phyloP scores from a whole-genome alignment of 2,113 vertebrate genomes.

The Phyllopteryx taeniolatus region DNA sequence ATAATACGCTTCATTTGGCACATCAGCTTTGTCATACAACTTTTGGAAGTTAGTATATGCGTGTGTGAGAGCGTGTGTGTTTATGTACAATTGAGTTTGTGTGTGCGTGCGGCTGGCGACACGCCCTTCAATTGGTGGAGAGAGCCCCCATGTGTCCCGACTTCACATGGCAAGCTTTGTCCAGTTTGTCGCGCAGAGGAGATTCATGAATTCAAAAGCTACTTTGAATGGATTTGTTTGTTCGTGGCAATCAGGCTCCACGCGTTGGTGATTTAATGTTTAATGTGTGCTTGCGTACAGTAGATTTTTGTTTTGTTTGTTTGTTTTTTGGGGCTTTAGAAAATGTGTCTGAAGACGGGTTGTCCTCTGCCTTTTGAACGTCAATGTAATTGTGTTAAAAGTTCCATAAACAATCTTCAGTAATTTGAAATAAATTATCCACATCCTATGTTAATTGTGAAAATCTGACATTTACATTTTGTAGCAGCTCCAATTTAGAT shows the following conservation, averaged over 20 bases:
- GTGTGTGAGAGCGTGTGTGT: background rate
- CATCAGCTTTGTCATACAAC: background rate
- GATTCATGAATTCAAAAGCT: background rate
- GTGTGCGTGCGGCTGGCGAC: constrained; percentile 11
- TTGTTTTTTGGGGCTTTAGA: background rate
- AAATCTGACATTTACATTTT: background rate
- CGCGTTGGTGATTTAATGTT: background rate
- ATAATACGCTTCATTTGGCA: constrained; percentile 1
- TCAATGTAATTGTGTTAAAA: background rate
- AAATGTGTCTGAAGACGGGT: background rate
- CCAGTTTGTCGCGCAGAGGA: too few species aligned
- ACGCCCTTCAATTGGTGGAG: constrained; percentile 39
- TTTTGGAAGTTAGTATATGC: constrained; percentile 45
- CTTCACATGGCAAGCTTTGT: background rate
- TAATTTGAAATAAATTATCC: background rate
- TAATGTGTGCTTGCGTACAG: background rate
- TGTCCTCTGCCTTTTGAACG: background rate
- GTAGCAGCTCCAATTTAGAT: constrained; percentile 3
- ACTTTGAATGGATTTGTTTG: background rate
- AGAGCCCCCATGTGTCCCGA: constrained; percentile 68
- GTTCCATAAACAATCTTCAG: background rate
- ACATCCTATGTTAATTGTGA: background rate
- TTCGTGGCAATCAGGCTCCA: background rate
- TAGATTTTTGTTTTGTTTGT: background rate
- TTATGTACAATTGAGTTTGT: background rate